Evolutionary conservation across 2,888 invertebrate species (phyloP).

Genomic region (Lithophane ornitopus): DNA sequence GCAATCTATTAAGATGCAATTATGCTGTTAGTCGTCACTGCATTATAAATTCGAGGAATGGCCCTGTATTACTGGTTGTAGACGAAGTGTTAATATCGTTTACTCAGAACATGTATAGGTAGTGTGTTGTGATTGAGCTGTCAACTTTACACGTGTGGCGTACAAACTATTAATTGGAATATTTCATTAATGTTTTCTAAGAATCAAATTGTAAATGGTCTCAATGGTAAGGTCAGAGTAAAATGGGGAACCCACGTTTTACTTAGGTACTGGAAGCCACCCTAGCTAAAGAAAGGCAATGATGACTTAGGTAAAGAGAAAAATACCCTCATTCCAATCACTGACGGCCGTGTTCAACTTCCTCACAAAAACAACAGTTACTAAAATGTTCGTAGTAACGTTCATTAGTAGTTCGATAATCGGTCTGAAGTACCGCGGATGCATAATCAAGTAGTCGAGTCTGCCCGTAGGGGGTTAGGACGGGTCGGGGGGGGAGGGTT

Average conservation of each 20-base stretch:
- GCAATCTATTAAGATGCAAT: slow-evolving; percentile 67
- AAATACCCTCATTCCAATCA: slow-evolving; percentile 36
- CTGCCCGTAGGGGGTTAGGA: slow-evolving; percentile 75
- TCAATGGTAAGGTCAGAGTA: not conserved
- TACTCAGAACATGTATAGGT: slow-evolving; percentile 8
- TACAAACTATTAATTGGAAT: not conserved
- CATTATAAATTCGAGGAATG: slow-evolving; percentile 51
- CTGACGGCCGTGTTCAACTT: slow-evolving; percentile 20
- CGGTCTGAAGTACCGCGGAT: slow-evolving; percentile 86
- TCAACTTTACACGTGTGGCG: not conserved
- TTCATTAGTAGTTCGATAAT: slow-evolving; percentile 90
- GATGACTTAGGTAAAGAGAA: slow-evolving; percentile 21
- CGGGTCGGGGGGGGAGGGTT: slow-evolving; percentile 70
- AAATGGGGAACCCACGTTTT: not conserved
- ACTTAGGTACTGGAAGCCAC: not conserved
- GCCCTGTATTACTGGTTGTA: slow-evolving; percentile 14
- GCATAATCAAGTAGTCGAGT: slow-evolving; percentile 88
- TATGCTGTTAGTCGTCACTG: slow-evolving; percentile 46
- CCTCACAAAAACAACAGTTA: slow-evolving; percentile 56
- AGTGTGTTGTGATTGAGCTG: slow-evolving; percentile 8
- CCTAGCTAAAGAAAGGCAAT: slow-evolving; percentile 24
- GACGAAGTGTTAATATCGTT: slow-evolving; percentile 15
- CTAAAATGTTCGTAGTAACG: slow-evolving; percentile 73
- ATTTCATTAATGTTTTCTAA: not conserved
- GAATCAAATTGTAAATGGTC: not conserved